Base-by-base conservation (phyloP, 2,797 vertebrate species). In the Leptodactylus fallax region DNA sequence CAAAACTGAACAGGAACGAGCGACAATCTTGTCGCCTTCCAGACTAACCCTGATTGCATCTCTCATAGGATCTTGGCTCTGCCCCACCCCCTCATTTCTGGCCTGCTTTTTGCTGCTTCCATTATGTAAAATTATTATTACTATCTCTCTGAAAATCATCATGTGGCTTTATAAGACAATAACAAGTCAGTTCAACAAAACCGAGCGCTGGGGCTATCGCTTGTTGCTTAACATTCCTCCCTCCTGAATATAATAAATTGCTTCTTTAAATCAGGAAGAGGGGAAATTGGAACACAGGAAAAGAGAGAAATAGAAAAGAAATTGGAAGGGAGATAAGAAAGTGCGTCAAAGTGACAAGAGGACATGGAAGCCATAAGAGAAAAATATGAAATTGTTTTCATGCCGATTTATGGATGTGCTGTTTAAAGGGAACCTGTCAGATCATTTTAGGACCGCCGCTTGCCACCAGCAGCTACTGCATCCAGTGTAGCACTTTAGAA, bases 301-400 rank as follows among this genome's bases (percentile, higher is more conserved):
- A 83, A 63, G 61, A 76, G 72, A 87, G 80, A 87, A 87, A 87
- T 87, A 87, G 79, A 87, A 87, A 83, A 87, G 86, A 87, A 83
- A 87, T 83, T 83, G 81, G 72, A 87, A 77, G 23, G 80, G 61
- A 87, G 80, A 83, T 79, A 87, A 87, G 80, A 83, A 87, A 83
- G 45, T 77, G 80, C 60, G 72, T 83, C 71, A 83, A 56, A 74
- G 72, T 77, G 81, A 87, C 81, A 83, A 67, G 72, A 78, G 56
- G 55, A 69, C 81, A 65, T 47, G 25, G 21, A 72, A 67, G 58
- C 19, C 49, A 69, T 63, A 67, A 63, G 36, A 65, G 80, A 77
- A 79, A 81, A 83, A 87, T 83, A 83, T 56, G 51, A 87, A 87
- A 87, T 82, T 83, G 71, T 83, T 87, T 83, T 87, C 81, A 83